phyloP scores from a whole-genome alignment of 2,113 vertebrate species.

The Cryptoleucopteryx plumbea region DNA sequence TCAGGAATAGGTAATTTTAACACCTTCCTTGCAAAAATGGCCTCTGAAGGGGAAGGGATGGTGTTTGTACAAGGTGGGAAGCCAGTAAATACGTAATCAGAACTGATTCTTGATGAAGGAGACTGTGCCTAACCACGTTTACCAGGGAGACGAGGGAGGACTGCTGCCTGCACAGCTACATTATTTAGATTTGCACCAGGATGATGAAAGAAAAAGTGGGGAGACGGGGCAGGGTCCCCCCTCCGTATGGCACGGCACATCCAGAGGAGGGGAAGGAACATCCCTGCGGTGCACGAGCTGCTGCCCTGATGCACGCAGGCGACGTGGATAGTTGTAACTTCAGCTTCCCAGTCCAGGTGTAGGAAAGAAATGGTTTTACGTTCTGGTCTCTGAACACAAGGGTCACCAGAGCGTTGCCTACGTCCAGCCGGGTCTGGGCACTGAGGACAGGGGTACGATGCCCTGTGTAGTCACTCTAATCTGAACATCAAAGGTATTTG shows the following conservation, averaged over 20 bases:
- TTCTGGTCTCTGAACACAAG: not conserved
- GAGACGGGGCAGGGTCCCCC: not conserved
- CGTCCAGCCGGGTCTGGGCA: not conserved
- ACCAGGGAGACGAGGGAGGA: not conserved
- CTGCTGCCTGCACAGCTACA: not conserved
- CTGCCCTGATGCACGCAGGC: not conserved
- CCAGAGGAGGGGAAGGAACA: not conserved
- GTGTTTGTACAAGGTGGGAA: not conserved
- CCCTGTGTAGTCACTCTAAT: not conserved
- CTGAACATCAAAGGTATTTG: not conserved
- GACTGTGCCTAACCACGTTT: not conserved
- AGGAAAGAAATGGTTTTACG: not conserved
- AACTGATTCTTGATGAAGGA: not conserved
- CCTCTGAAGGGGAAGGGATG: not conserved
- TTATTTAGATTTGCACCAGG: not conserved
- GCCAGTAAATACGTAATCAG: not conserved
- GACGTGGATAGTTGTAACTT: rapidly evolving
- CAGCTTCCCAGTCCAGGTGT: not conserved
- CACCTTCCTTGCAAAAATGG: not conserved
- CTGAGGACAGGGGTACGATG: not conserved
- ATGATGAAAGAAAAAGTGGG: not conserved
- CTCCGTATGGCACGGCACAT: not conserved
- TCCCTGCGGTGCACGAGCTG: not conserved
- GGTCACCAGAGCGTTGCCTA: not conserved
- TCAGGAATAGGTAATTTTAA: not conserved